Evolutionary conservation across 2,888 invertebrate species (phyloP), one percentile per base, ranked within the genome.

Genomic region (Tetropium fuscum): DNA sequence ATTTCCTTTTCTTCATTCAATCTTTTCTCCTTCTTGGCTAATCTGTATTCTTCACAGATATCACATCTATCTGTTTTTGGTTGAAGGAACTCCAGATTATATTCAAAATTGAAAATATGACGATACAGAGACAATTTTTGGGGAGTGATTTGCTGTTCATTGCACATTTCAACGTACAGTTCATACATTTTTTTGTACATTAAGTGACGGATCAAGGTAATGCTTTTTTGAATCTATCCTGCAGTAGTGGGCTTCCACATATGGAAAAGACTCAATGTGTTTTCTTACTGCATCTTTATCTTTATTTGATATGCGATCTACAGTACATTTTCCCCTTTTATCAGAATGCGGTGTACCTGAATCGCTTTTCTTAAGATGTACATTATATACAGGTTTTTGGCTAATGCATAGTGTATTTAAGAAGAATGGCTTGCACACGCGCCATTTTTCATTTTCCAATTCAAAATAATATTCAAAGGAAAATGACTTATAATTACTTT

Each of bases 401-500:
- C 38, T 38, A 16, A 38, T 38, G 18, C 16, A 15, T n/a, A 38
- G 2, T 16, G 38, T 38, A 7, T 5, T 38, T 18, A 38, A 38
- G n/a, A n/a, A n/a, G 18, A 38, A 15, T 16, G 15, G 10, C 18
- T 38, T 38, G 18, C 38, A 38, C 18, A 38, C 38, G 15, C 18
- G 15, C 7, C 15, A 8, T 38, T 38, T 15, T 16, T 38, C 38
- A 38, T 18, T 18, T n/a, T n/a, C n/a, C n/a, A n/a, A n/a, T 15
- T 38, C 38, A 16, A 38, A 38, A 38, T 38, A 38, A n/a, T 38
- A 38, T 38, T 38, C 38, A 38, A 38, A 38, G 15, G 38, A 8
- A 38, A 38, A 38, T 13, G 38, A 38, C 18, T 8, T 3, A 13
- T 38, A 38, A 8, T 8, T 13, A 8, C 8, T 13, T 4, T 13